Base-by-base conservation (phyloP, 2,797 vertebrate genomes). In the Coracias cyanogaster region DNA sequence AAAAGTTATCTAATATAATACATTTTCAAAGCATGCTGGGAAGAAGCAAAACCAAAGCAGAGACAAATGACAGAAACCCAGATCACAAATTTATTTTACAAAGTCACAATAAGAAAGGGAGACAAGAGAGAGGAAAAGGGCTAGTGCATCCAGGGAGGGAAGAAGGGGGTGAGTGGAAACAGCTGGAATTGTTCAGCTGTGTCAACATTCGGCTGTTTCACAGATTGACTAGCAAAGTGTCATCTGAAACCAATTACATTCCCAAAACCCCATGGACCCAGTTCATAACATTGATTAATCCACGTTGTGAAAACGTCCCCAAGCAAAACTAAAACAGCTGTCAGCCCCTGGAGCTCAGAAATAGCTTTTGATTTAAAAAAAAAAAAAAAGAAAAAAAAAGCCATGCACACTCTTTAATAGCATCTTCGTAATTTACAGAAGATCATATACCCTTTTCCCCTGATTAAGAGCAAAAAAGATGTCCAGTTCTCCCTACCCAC, bases 201-300 rank as follows among this genome's bases (percentile, higher is more conserved):
- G 97, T 98, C 98, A 97, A 98, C 97, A 98, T 95, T 97, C 64
- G 82, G 91, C 96, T 97, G 95, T 94, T 98, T 96, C 91, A 26
- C 98, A 98, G 98, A 98, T 98, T 98, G 98, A 98, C 98, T 97
- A 96, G 97, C 97, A 97, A 97, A 98, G 97, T 98, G 97, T 98
- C 98, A 98, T 97, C 98, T 98, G 98, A 98, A 98, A 98, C 98
- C 98, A 98, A 98, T 98, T 98, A 98, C 97, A 97, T 97, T 97
- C 97, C 97, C 97, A 98, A 98, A 97, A 96, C 98, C 98, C 98
- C 97, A 98, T 7, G 97, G 98, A 98, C 98, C 97, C 95, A 95
- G 97, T 98, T 98, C 97, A 98, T 98, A 98, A 98, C 98, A 98
- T 97, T 98, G 98, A 98, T 98, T 98, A 98, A 98, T 98, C 98